Percentiles rank a stretch among this genome's conserved stretches.
phyloP scores from a whole-genome alignment of 2,113 vertebrate species.

The Crypturellus undulatus region DNA sequence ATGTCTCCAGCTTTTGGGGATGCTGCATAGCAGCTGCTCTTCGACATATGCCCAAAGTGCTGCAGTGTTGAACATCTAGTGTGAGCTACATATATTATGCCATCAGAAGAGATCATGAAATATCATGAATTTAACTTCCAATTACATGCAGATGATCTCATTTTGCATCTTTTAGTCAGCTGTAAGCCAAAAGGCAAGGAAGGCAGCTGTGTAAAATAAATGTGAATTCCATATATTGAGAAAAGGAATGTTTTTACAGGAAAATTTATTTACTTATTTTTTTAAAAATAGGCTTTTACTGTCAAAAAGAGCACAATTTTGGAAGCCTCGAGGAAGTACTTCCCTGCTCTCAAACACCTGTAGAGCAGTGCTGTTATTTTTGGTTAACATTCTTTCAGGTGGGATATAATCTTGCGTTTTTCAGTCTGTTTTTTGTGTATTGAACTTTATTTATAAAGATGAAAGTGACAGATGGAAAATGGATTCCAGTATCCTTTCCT shows the following conservation, averaged over 20 bases:
- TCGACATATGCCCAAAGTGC: fast-evolving
- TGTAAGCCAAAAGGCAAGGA: neutral
- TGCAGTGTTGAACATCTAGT: neutral
- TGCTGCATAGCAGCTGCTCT: neutral
- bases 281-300: neutral
- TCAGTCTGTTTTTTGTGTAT: neutral
- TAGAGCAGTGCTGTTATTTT: neutral
- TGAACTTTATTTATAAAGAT: neutral
- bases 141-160: fast-evolving
- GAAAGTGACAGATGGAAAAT: neutral
- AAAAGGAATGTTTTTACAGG: neutral
- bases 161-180: neutral
- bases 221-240: neutral
- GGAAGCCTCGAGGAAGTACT: neutral
- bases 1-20: neutral
- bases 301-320: neutral
- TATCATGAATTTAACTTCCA: neutral
- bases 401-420: neutral
- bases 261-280: neutral
- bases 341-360: neutral
- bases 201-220: neutral
- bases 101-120: neutral
- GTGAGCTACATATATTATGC: neutral
- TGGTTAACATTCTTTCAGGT: neutral
- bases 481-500: neutral